These are phyloP conservation scores for Lissonota sp. DNA, from an alignment of 2,888 invertebrate species.

Conservation along the genomic window DNA sequence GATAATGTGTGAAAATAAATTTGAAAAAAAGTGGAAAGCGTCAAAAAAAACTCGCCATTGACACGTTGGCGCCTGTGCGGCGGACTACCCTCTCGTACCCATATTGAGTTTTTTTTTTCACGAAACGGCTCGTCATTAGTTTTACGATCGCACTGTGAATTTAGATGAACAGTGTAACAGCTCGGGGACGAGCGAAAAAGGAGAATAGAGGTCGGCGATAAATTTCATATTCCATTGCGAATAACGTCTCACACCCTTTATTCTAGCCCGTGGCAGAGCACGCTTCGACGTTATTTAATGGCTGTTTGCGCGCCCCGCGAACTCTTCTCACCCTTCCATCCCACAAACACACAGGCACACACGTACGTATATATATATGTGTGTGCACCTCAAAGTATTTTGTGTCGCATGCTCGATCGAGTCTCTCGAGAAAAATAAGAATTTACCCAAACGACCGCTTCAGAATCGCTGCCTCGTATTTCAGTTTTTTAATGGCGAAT, in stretches of 20 bases:
- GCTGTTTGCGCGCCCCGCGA: constrained; percentile 70
- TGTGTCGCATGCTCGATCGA: constrained; percentile 61
- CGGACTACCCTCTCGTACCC: constrained; percentile 41
- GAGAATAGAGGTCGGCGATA: constrained; percentile 70
- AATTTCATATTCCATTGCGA: constrained; percentile 79
- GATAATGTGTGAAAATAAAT: constrained; percentile 47
- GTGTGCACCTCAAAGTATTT: constrained; percentile 8
- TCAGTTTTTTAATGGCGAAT: neutral
- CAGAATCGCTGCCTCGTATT: neutral
- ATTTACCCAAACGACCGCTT: constrained; percentile 54
- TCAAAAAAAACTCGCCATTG: constrained; percentile 66
- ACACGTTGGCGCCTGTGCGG: constrained; percentile 67
- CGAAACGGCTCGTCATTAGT: constrained; percentile 73
- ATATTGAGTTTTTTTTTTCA: constrained; percentile 48
- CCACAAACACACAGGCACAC: constrained; percentile 52
- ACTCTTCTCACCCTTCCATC: constrained; percentile 55
- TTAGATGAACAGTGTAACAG: constrained; percentile 76
- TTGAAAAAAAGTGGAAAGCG: constrained; percentile 20
- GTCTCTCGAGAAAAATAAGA: constrained; percentile 68
- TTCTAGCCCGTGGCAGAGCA: constrained; percentile 31
- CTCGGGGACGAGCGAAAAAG: constrained; percentile 64
- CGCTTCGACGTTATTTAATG: constrained; percentile 71
- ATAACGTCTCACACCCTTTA: constrained; percentile 51
- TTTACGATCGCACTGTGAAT: constrained; percentile 76
- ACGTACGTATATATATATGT: no score